Conservation (phyloP, 1,140 invertebrate species). For the Zaprionus ghesquierei region DNA sequence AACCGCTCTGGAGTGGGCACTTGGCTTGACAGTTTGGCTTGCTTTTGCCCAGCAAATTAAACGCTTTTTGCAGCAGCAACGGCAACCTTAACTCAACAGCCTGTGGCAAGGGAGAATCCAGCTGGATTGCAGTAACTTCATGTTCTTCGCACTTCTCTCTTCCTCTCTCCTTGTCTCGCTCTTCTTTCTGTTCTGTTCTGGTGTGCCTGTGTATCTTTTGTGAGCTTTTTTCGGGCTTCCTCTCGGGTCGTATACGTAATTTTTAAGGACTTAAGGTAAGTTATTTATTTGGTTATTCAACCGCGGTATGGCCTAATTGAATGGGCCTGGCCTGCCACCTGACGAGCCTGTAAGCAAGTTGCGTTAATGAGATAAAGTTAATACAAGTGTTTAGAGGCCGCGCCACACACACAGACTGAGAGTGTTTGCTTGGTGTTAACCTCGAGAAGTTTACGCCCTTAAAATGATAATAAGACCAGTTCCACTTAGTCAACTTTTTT, state of each 20-base stretch:
- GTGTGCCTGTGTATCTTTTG: not conserved
- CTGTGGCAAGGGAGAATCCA: not conserved
- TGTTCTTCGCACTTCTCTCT: not conserved
- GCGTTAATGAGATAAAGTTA: conserved; percentile 12
- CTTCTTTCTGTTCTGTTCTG: not conserved
- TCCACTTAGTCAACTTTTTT: not conserved
- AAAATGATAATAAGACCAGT: not conserved
- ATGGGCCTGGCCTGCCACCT: not conserved
- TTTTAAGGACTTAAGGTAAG: conserved; percentile 12
- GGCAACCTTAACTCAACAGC: conserved; percentile 1
- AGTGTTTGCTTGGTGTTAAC: not conserved
- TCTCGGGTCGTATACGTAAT: conserved; percentile 15
- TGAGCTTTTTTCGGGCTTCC: not conserved
- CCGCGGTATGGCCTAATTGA: not conserved
- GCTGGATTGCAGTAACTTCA: not conserved
- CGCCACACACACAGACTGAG: not conserved
- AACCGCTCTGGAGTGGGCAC: conserved; percentile 6
- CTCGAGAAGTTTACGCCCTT: not conserved
- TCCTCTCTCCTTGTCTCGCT: not conserved
- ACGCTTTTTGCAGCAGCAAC: not conserved
- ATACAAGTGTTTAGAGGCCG: not conserved
- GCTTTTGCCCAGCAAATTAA: conserved; percentile 16
- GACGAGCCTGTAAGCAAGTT: not conserved
- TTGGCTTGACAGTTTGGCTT: conserved; percentile 12
- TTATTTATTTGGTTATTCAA: conserved; percentile 12